A percentile compares a stretch with the other conserved stretches of the same genome.
These are phyloP conservation scores for Pachyrhynchus sulphureomaculatus DNA, from an alignment of 1,140 invertebrate genomes.

Conservation along the genomic window DNA sequence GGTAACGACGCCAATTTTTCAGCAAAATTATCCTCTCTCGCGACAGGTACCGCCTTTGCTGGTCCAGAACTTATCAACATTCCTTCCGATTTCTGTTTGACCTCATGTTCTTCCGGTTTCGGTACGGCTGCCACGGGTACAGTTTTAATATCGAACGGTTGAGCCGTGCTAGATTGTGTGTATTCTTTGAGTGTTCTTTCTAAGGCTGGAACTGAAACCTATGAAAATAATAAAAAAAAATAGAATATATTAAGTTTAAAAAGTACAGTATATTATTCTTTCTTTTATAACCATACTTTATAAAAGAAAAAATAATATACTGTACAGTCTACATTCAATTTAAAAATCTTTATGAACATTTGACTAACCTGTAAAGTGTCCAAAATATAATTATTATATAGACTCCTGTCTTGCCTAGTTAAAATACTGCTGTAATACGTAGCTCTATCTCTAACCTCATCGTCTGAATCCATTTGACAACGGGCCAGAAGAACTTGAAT, in stretches of 20 bases:
- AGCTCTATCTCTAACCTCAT: constrained; percentile 98
- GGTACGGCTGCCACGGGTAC: constrained; percentile 75
- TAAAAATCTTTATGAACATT: neutral
- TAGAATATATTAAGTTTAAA: too few relatives aligned
- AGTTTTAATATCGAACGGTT: constrained; percentile 85
- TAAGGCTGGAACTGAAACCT: constrained; percentile 80
- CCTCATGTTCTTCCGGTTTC: constrained; percentile 55
- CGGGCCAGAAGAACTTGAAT: constrained; percentile 79
- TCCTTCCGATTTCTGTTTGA: constrained; percentile 57
- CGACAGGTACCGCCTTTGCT: constrained; percentile 59
- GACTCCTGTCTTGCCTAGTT: constrained; percentile 59
- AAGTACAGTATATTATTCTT: too few relatives aligned
- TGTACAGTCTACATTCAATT: too few relatives aligned
- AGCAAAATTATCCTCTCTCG: constrained; percentile 83
- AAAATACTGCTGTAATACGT: constrained; percentile 93
- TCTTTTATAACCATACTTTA: too few relatives aligned
- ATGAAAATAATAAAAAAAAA: constrained; percentile 31
- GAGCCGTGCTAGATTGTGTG: constrained; percentile 68
- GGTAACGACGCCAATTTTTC: constrained; percentile 80
- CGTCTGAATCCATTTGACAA: constrained; percentile 95
- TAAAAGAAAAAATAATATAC: too few relatives aligned
- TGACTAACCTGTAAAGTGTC: constrained; percentile 63
- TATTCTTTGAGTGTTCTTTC: constrained; percentile 87
- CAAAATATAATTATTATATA: constrained; percentile 85
- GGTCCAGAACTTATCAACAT: constrained; percentile 52